Evolutionary conservation across 2,888 invertebrate species (phyloP), one percentile per base, ranked within the genome.

Genomic region (Sabatieria punctata): DNA sequence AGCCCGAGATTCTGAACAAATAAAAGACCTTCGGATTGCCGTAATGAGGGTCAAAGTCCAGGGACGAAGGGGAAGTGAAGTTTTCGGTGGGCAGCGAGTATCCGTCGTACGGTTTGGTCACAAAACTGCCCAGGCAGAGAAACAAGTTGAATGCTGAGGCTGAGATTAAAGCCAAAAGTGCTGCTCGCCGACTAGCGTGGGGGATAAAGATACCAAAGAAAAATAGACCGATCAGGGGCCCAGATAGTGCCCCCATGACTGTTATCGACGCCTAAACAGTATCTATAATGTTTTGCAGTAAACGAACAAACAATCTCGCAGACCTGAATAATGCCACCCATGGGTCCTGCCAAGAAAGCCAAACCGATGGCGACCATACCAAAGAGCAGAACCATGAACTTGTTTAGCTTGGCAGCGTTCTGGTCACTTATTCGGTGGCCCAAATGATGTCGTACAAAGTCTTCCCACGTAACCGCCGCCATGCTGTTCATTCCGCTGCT

Each of bases 381-480:
- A 2, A 26, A 49, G 6, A 38, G 25, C 3, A 49, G 25, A 11
- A 42, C 44, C 6, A 50, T 13, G 11, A 43, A 22, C 37, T 50
- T 50, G 41, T 26, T 39, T 4, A 48, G 26, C 21, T 21, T 25
- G 6, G 44, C 26, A 4, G 39, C 43, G 21, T 42, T 18, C 11
- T 38, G 24, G 15, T 49, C 40, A 15, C 33, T 36, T 18, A 48
- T 23, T 1, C 41, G 36, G 13, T 19, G 11, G 35, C 27, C 25
- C 2, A 36, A 37, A 18, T 36, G 11, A 15, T 42, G 33, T 39
- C 38, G 41, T 8, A 49, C 24, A 41, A 49, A 38, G 25, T 49
- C 49, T 25, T 49, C 46, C 43, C 40, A 46, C 11, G 43, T 37
- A 13, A 49, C 46, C 11, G 43, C 46, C 46, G n/a, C n/a, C n/a